A percentile compares a stretch with the other conserved stretches of the same genome.
Evolutionary conservation across 2,888 invertebrate genomes (phyloP).

Genomic region (Crioceris asparagi): DNA sequence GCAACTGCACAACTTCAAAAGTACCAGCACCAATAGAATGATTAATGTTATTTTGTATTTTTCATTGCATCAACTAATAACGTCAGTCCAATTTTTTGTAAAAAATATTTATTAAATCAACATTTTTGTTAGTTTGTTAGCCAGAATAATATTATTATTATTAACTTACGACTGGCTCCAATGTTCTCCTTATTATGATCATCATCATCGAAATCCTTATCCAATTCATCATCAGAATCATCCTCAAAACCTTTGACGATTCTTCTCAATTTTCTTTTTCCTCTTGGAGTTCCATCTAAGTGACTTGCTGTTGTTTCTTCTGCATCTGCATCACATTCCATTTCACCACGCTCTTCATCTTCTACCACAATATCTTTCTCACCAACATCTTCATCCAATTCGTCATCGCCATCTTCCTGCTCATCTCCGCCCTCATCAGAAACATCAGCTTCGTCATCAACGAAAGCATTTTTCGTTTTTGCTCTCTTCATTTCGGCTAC

Average conservation of each 20-base stretch:
- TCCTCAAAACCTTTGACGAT: slow-evolving; percentile 29
- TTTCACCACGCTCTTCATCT: slow-evolving; percentile 13
- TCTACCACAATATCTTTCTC: slow-evolving; percentile 17
- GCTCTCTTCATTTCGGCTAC: slow-evolving; percentile 18
- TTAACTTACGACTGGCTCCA: slow-evolving; percentile 12
- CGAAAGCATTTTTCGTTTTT: slow-evolving; percentile 28
- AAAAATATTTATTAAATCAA: too few species aligned
- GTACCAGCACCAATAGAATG: too few species aligned
- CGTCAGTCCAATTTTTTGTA: too few species aligned
- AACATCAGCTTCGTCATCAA: slow-evolving; percentile 33
- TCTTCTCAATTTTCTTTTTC: slow-evolving; percentile 26
- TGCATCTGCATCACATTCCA: slow-evolving; percentile 12
- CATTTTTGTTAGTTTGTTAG: too few species aligned
- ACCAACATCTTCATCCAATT: slow-evolving; percentile 13
- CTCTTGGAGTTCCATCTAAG: background rate
- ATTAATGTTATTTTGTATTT: too few species aligned
- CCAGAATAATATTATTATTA: background rate
- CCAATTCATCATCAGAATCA: slow-evolving; percentile 31
- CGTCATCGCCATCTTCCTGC: slow-evolving; percentile 8
- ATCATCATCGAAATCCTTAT: too few species aligned
- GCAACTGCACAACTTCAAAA: too few species aligned
- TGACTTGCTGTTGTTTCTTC: slow-evolving; percentile 4
- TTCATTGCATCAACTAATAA: too few species aligned
- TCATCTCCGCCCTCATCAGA: slow-evolving; percentile 21
- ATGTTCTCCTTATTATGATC: slow-evolving; percentile 7